Base-by-base conservation (phyloP, 1,140 invertebrate genomes). In the Harlomillsia oculata region DNA sequence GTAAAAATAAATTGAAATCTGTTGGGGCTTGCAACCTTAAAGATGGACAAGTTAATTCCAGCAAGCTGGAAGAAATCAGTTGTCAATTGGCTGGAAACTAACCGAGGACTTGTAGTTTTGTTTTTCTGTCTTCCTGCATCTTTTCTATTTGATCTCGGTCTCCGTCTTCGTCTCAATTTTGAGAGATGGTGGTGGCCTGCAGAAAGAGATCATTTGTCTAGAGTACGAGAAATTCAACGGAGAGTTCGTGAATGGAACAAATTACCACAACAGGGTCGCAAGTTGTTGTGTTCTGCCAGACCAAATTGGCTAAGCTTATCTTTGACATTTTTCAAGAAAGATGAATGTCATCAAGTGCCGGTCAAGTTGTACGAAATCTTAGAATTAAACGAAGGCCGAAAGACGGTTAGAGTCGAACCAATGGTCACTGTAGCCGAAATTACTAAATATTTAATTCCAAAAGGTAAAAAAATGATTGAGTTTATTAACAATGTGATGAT, bases 231-330 rank as follows among this genome's bases (percentile, higher is more conserved):
- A 16, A 81, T 83, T 64, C 80, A 82, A n/a, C n/a, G n/a, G n/a
- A n/a, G n/a, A n/a, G n/a, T n/a, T n/a, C n/a, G n/a, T n/a, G n/a
- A n/a, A n/a, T n/a, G n/a, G n/a, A n/a, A n/a, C n/a, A n/a, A n/a
- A n/a, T n/a, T n/a, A n/a, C n/a, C n/a, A 59, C 75, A 77, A 39
- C 66, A 75, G n/a, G 72, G 77, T 0, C 46, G 74, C 3, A 80
- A 79, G 49, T 68, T 79, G 3, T 72, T 83, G 23, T 82, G 80
- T 67, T 82, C 80, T 0, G 75, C 80, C 1, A 68, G 81, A 36
- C 79, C 81, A 13, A 83, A 82, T 68, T 83, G 81, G 81, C 70
- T 80, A 18, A 80, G 78, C 39, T 69, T 83, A 14, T 82, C 80
- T 3, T 80, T 78, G 3, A 82, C 76, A 0, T 83, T 82, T 68